These are phyloP conservation scores for Arrhamphus sclerolepis DNA, from an alignment of 2,797 vertebrate genomes.

Conservation along the genomic window DNA sequence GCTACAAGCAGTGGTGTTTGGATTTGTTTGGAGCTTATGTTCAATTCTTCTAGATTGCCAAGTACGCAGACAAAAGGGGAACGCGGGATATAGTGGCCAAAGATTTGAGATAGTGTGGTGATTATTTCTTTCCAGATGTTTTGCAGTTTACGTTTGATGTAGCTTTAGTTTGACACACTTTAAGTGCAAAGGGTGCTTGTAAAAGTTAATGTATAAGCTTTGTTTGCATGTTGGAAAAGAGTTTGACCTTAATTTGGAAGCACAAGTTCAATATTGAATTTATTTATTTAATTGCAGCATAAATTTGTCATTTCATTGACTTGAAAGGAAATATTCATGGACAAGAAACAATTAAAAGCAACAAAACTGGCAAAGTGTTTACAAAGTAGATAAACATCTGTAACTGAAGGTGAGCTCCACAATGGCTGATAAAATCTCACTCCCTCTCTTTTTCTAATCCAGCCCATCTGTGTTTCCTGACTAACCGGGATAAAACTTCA, in stretches of 20 bases:
- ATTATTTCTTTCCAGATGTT: no score
- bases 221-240: conserved; percentile 30
- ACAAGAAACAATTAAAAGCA: neutral
- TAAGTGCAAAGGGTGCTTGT: conserved; percentile 59
- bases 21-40: no score
- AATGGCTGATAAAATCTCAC: neutral
- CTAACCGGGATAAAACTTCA: conserved; percentile 30
- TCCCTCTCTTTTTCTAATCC: conserved; percentile 13
- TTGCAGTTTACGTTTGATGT: no score
- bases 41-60: no score
- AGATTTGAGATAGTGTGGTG: no score
- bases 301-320: no score
- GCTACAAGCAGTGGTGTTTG: no score
- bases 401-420: neutral
- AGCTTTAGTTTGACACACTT: conserved; percentile 20
- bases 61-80: no score
- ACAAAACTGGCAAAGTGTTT: neutral
- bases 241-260: conserved; percentile 20
- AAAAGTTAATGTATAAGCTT: conserved; percentile 72
- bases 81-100: no score
- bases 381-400: neutral
- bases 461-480: conserved; percentile 38
- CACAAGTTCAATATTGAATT: neutral
- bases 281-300: no score
- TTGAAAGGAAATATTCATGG: no score